A percentile compares a stretch with the other conserved stretches of the same genome.
phyloP scores from a whole-genome alignment of 2,797 vertebrate genomes.

The Pangasius sanitwongsei region DNA sequence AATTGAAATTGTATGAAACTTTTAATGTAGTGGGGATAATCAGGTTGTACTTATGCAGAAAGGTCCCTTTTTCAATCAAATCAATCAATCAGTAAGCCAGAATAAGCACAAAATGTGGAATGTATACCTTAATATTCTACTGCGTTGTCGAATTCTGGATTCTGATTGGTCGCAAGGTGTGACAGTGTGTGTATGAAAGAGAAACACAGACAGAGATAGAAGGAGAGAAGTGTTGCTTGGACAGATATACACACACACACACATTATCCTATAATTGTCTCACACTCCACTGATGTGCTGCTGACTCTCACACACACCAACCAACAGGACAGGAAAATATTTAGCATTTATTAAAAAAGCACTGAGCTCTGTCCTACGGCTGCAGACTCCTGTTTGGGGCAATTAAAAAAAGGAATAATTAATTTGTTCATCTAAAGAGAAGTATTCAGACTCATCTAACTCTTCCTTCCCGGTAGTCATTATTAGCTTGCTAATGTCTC shows the following conservation, averaged over 20 bases:
- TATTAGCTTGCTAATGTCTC: conserved; percentile 1
- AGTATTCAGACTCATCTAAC: neutral
- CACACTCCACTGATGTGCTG: neutral
- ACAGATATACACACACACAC: neutral
- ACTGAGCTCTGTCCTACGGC: neutral
- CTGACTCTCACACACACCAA: neutral
- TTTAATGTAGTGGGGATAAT: neutral
- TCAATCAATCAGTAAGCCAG: neutral
- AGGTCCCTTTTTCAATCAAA: neutral
- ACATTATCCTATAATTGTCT: neutral
- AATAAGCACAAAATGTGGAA: neutral
- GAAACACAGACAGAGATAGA: neutral
- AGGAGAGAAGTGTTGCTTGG: neutral
- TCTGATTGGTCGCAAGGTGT: neutral
- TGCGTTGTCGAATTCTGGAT: neutral
- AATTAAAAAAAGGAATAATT: neutral
- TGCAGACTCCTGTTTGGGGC: neutral
- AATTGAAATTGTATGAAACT: neutral
- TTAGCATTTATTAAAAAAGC: neutral
- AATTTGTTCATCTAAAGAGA: conserved; percentile 38
- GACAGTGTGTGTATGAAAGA: neutral
- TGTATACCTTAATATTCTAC: neutral
- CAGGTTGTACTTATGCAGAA: neutral
- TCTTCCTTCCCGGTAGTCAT: neutral
- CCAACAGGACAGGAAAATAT: neutral